These are phyloP conservation scores for Thymelicus lineola DNA, from an alignment of 2,888 invertebrate genomes.

Conservation along the genomic window DNA sequence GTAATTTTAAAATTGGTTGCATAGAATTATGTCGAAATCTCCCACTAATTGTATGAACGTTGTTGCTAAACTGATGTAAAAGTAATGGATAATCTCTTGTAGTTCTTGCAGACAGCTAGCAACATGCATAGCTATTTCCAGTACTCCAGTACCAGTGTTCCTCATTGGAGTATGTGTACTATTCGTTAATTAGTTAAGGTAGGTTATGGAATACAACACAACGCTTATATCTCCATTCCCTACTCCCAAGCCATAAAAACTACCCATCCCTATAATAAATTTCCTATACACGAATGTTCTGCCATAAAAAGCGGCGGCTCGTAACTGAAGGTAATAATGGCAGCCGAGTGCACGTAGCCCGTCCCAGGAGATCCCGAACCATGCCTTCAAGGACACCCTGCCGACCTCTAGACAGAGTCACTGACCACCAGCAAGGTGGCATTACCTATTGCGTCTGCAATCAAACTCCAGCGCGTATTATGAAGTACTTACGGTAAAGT, in stretches of 20 bases:
- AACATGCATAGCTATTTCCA: too few species aligned
- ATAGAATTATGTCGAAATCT: too few species aligned
- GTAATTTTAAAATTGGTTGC: too few species aligned
- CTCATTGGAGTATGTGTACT: too few species aligned
- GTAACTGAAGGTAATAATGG: neutral
- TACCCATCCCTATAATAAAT: neutral
- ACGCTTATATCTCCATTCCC: neutral
- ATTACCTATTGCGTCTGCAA: slow-evolving; percentile 21
- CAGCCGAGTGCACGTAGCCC: neutral
- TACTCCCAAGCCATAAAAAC: neutral
- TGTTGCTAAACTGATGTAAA: too few species aligned
- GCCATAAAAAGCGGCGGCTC: neutral
- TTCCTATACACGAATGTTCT: neutral
- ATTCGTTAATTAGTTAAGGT: too few species aligned
- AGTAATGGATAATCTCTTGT: too few species aligned
- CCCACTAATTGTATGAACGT: too few species aligned
- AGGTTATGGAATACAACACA: too few species aligned
- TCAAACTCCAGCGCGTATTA: slow-evolving; percentile 14
- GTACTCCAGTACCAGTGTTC: too few species aligned
- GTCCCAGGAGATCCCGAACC: neutral
- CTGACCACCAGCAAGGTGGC: slow-evolving; percentile 28
- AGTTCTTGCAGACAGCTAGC: too few species aligned
- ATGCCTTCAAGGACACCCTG: slow-evolving; percentile 4
- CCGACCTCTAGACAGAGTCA: slow-evolving; percentile 42
- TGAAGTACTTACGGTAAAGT: slow-evolving; percentile 13